Conservation (phyloP, 64 coral and sea anemone genomes). For the Montipora foliosa region DNA sequence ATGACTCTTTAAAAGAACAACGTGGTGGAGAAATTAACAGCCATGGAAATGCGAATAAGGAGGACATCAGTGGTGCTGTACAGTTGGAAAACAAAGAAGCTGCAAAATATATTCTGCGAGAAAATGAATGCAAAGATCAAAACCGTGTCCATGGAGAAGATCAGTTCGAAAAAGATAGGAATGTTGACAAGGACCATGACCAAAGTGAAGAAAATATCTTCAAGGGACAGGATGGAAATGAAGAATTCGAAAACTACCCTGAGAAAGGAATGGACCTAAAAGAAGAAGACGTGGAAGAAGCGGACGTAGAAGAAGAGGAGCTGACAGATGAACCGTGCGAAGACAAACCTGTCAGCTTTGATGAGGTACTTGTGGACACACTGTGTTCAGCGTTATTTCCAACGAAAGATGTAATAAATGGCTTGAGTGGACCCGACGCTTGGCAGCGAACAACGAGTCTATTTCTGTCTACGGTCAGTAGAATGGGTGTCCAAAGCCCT, state of each 20-base stretch:
- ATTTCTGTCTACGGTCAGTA: constrained; percentile 64
- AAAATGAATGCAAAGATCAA: background rate
- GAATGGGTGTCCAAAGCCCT: constrained; percentile 39
- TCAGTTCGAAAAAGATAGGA: background rate
- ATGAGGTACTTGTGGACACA: constrained; percentile 57
- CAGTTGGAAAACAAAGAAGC: background rate
- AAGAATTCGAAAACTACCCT: background rate
- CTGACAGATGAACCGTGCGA: background rate
- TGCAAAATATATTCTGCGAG: background rate
- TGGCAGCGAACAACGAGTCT: constrained; percentile 66
- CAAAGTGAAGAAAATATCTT: background rate
- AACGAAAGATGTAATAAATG: constrained; percentile 21
- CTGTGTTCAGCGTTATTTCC: constrained; percentile 68
- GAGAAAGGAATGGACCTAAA: background rate
- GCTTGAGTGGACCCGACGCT: background rate
- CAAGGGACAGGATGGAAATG: background rate
- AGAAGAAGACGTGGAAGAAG: background rate
- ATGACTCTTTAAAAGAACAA: background rate
- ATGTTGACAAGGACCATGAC: background rate
- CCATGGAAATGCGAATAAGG: background rate
- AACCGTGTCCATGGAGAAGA: background rate
- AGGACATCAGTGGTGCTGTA: background rate
- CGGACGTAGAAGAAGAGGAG: background rate
- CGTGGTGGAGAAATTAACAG: background rate
- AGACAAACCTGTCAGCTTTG: background rate